These are phyloP conservation scores for Melieria crassipennis DNA, from an alignment of 2,888 invertebrate genomes.

Conservation along the genomic window DNA sequence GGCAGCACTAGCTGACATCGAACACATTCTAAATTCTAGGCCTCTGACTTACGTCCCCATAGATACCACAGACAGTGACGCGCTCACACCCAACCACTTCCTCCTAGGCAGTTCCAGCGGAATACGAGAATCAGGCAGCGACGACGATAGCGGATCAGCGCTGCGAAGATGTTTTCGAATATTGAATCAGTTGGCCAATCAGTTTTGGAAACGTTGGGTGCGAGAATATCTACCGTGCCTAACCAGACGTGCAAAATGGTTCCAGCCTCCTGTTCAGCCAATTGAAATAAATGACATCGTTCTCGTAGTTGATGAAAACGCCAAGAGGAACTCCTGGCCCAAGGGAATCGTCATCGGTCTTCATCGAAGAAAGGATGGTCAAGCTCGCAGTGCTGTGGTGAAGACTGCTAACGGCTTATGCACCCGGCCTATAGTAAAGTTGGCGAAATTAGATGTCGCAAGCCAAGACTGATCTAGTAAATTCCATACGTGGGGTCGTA, in stretches of 20 bases:
- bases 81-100: slow-evolving; percentile 2
- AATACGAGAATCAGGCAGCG: slow-evolving; percentile 2
- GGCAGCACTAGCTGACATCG: slow-evolving; percentile 1
- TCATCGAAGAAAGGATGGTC: no score
- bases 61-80: neutral
- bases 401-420: no score
- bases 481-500: no score
- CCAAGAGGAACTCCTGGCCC: slow-evolving; percentile 4
- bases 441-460: no score
- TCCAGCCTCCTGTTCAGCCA: slow-evolving; percentile 3
- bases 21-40: slow-evolving; percentile 4
- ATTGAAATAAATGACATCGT: slow-evolving; percentile 15
- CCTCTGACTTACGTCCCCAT: slow-evolving; percentile 2
- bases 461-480: no score
- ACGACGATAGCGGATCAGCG: slow-evolving; percentile 2
- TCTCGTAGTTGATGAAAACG: slow-evolving; percentile 7
- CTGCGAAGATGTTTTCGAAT: slow-evolving; percentile 5
- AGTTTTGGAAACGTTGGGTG: slow-evolving; percentile 7
- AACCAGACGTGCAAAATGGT: slow-evolving; percentile 10
- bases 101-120: neutral
- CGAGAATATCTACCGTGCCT: neutral
- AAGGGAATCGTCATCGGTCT: no score
- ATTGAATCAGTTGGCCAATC: neutral
- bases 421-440: no score
- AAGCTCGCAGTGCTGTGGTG: no score